Percentiles rank a stretch among this genome's conserved stretches.
phyloP scores from a whole-genome alignment of 1,140 invertebrate species.

The Reticulitermes speratus region DNA sequence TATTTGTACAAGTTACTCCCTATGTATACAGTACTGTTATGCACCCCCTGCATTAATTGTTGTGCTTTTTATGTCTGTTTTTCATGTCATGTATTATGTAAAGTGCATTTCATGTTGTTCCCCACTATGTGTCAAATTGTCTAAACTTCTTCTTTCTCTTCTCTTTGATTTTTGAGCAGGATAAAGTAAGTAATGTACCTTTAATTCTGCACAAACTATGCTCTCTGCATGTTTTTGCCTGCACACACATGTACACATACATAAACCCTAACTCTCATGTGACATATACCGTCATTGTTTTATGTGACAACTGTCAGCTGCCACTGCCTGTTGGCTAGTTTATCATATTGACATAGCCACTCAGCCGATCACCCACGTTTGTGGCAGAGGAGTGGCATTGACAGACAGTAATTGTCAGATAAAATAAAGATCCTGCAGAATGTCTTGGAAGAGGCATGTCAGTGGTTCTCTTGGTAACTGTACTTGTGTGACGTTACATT shows the following conservation, averaged over 20 bases:
- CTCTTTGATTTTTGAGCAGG: constrained; percentile 40
- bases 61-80: constrained; percentile 24
- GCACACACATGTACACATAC: background rate
- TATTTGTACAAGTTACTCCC: background rate
- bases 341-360: too few species aligned
- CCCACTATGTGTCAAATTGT: constrained; percentile 25
- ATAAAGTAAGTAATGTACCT: constrained; percentile 42
- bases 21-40: background rate
- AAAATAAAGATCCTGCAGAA: background rate
- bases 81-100: constrained; percentile 7
- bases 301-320: too few species aligned
- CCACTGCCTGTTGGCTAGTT: too few species aligned
- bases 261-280: too few species aligned
- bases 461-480: background rate
- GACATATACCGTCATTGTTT: too few species aligned
- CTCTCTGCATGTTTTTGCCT: constrained; percentile 20
- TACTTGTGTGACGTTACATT: background rate
- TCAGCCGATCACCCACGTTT: too few species aligned
- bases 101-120: constrained; percentile 19
- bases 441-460: background rate
- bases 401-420: too few species aligned
- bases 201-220: background rate
- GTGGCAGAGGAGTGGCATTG: too few species aligned
- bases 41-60: constrained; percentile 17
- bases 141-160: constrained; percentile 38